These are phyloP conservation scores for Yoshiicerus persimilis DNA, from an alignment of 1,140 invertebrate species.

Conservation along the genomic window DNA sequence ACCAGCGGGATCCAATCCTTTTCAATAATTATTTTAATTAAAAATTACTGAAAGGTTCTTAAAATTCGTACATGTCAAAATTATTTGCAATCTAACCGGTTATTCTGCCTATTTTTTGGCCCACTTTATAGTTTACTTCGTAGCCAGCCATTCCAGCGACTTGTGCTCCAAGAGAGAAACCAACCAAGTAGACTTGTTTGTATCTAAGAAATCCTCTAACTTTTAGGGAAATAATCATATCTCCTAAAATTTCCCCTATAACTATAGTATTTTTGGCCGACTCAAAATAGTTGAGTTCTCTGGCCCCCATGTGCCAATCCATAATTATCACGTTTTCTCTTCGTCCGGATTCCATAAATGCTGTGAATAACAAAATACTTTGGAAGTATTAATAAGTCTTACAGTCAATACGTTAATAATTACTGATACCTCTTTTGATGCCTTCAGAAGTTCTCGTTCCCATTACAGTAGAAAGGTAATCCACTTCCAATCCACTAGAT, in stretches of 20 bases:
- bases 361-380: neutral
- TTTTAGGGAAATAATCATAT: neutral
- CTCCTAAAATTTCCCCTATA: neutral
- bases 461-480: no score
- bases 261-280: neutral
- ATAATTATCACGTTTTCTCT: neutral
- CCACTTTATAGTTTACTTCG: neutral
- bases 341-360: neutral
- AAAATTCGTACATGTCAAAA: neutral
- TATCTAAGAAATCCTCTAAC: neutral
- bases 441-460: no score
- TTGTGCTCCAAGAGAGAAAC: constrained; percentile 50
- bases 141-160: constrained; percentile 46
- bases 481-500: no score
- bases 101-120: neutral
- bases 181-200: constrained; percentile 47
- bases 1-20: neutral
- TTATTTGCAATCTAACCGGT: neutral
- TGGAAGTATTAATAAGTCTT: neutral
- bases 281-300: neutral
- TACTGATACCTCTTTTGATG: no score
- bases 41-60: no score
- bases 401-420: no score
- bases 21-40: no score
- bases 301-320: neutral